Evolutionary conservation across 2,797 vertebrate genomes (phyloP).

Genomic region (Sebastes vulpes): DNA sequence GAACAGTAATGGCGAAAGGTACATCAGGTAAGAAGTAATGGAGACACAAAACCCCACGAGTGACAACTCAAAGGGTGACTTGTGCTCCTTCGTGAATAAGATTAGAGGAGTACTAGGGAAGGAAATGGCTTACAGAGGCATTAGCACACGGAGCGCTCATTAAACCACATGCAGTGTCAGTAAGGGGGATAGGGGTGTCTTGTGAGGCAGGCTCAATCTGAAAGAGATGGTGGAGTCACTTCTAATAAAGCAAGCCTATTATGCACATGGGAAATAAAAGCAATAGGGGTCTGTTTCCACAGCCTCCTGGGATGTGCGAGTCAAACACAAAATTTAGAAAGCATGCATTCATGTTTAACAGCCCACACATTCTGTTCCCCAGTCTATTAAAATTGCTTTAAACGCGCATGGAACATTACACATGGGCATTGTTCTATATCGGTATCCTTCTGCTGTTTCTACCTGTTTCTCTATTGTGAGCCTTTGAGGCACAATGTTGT

Average conservation of each 20-base stretch:
- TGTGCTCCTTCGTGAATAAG: slow-evolving; percentile 77
- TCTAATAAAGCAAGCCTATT: slow-evolving; percentile 62
- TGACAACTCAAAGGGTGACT: slow-evolving; percentile 72
- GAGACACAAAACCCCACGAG: slow-evolving; percentile 54
- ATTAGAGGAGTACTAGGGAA: slow-evolving; percentile 68
- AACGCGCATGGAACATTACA: slow-evolving; percentile 40
- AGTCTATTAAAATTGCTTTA: slow-evolving; percentile 37
- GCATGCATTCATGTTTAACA: slow-evolving; percentile 47
- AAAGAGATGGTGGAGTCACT: slow-evolving; percentile 58
- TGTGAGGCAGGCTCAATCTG: slow-evolving; percentile 58
- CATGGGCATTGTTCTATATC: slow-evolving; percentile 20
- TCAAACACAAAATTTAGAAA: slow-evolving; percentile 42
- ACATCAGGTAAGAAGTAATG: slow-evolving; percentile 56
- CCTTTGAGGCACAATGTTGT: slow-evolving; percentile 13
- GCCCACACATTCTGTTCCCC: slow-evolving; percentile 15
- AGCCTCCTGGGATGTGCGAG: slow-evolving; percentile 17
- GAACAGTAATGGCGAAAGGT: slow-evolving; percentile 53
- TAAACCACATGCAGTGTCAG: slow-evolving; percentile 75
- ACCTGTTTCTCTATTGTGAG: neutral
- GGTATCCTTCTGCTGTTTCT: neutral
- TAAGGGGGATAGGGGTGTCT: slow-evolving; percentile 47
- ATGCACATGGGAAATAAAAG: slow-evolving; percentile 60
- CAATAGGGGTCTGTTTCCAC: slow-evolving; percentile 19
- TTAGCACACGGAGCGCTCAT: slow-evolving; percentile 73
- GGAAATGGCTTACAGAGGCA: slow-evolving; percentile 69